phyloP scores from a whole-genome alignment of 2,113 vertebrate species.

The Pseudorhombus dupliciocellatus region DNA sequence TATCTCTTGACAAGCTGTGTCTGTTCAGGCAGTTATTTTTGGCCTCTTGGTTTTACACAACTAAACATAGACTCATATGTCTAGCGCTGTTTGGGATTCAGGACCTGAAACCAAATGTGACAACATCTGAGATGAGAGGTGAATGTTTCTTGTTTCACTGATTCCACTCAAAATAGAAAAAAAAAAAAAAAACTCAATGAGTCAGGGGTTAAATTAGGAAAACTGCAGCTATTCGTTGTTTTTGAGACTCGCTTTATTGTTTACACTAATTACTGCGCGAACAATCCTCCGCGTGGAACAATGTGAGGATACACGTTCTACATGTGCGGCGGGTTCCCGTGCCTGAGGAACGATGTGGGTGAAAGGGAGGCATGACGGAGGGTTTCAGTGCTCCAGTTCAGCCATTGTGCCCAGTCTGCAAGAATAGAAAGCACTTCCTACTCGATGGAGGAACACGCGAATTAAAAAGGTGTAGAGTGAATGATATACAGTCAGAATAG shows the following conservation, averaged over 20 bases:
- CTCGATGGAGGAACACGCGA: constrained; percentile 18
- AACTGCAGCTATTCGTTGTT: constrained; percentile 43
- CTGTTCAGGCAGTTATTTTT: constrained; percentile 66
- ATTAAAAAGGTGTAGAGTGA: constrained; percentile 8
- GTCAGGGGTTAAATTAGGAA: constrained; percentile 27
- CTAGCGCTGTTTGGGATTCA: constrained; percentile 35
- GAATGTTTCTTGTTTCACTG: neutral
- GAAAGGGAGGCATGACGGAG: constrained; percentile 29
- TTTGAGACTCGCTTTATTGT: constrained; percentile 63
- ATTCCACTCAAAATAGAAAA: neutral
- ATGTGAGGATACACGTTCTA: constrained; percentile 71
- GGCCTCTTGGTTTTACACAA: constrained; percentile 56
- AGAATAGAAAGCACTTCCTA: constrained; percentile 22
- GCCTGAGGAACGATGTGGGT: constrained; percentile 42
- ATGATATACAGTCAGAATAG: neutral
- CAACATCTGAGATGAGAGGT: constrained; percentile 23
- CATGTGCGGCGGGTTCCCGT: constrained; percentile 50
- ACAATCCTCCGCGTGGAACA: constrained; percentile 62
- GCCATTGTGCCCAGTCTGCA: constrained; percentile 25
- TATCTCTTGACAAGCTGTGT: constrained; percentile 60
- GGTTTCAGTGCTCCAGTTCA: constrained; percentile 13
- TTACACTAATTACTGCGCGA: constrained; percentile 46
- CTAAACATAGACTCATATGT: constrained; percentile 62
- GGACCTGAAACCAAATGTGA: constrained; percentile 14
- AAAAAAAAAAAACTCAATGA: neutral